phyloP scores from a whole-genome alignment of 2,888 invertebrate species.

The Ametastegia equiseti region DNA sequence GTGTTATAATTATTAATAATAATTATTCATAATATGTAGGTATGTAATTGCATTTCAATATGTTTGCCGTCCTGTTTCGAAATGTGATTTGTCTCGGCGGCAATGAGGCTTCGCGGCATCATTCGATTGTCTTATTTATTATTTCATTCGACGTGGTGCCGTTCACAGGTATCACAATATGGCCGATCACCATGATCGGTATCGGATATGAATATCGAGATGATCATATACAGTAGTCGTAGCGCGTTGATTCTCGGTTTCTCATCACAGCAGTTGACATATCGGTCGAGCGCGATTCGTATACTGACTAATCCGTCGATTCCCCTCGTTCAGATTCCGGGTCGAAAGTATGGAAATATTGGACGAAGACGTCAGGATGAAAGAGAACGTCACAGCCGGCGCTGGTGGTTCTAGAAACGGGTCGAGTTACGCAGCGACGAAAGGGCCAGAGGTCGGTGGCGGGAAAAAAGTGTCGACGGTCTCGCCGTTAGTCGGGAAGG shows the following conservation, averaged over 20 bases:
- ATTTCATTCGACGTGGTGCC: neutral
- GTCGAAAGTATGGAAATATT: slow-evolving; percentile 73
- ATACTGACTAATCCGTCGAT: neutral
- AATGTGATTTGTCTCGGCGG: neutral
- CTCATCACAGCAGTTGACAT: neutral
- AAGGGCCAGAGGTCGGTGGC: neutral
- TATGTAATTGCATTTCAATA: too few species aligned
- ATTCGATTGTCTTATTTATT: neutral
- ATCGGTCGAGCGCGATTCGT: neutral
- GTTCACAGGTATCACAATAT: neutral
- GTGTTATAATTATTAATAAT: too few species aligned
- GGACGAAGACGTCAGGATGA: slow-evolving; percentile 71
- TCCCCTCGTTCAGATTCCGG: slow-evolving; percentile 64
- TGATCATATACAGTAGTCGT: too few species aligned
- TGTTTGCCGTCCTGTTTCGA: neutral
- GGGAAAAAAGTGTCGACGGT: neutral
- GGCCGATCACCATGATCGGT: neutral
- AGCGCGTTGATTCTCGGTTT: neutral
- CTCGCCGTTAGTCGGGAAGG: neutral
- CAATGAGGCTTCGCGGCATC: slow-evolving; percentile 4
- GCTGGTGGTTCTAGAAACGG: neutral
- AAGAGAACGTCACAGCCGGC: slow-evolving; percentile 59
- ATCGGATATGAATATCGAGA: neutral
- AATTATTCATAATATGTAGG: too few species aligned
- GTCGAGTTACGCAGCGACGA: neutral